A percentile compares a stretch with the other conserved stretches of the same genome.
phyloP scores from a whole-genome alignment of 2,888 invertebrate genomes.

The Bellardia bayeri region DNA sequence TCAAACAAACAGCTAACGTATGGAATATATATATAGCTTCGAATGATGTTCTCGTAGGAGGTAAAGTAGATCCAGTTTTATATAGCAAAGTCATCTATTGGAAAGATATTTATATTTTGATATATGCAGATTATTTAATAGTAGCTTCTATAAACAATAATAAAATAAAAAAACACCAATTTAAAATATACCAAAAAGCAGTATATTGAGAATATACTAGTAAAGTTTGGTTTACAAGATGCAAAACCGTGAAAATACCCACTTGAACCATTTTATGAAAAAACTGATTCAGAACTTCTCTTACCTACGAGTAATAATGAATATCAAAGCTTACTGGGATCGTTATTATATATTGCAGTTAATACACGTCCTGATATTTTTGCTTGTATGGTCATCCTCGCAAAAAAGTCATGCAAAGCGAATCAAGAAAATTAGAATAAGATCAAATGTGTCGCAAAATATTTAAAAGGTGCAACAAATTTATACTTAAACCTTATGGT shows the following conservation, averaged over 20 bases:
- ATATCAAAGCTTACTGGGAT: slow-evolving; percentile 54
- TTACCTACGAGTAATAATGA: too few species aligned
- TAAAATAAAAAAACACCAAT: background rate
- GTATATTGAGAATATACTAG: slow-evolving; percentile 29
- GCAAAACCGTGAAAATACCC: slow-evolving; percentile 31
- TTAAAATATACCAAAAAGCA: slow-evolving; percentile 21
- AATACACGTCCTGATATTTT: slow-evolving; percentile 27
- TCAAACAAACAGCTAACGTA: slow-evolving; percentile 20
- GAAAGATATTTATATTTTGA: slow-evolving; percentile 36
- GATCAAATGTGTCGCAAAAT: too few species aligned
- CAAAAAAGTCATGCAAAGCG: too few species aligned
- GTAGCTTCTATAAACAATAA: slow-evolving; percentile 16
- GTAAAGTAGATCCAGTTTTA: background rate
- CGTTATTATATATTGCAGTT: too few species aligned
- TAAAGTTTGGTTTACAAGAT: slow-evolving; percentile 25
- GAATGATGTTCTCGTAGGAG: background rate
- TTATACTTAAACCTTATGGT: too few species aligned
- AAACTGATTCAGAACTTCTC: background rate
- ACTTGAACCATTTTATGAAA: slow-evolving; percentile 18
- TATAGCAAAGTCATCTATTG: slow-evolving; percentile 22
- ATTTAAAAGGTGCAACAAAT: too few species aligned
- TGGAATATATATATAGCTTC: slow-evolving; percentile 11
- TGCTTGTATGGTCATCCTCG: too few species aligned
- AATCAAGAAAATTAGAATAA: too few species aligned
- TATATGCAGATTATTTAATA: slow-evolving; percentile 67